phyloP scores from a whole-genome alignment of 2,797 vertebrate species.

The Notolabrus celidotus region DNA sequence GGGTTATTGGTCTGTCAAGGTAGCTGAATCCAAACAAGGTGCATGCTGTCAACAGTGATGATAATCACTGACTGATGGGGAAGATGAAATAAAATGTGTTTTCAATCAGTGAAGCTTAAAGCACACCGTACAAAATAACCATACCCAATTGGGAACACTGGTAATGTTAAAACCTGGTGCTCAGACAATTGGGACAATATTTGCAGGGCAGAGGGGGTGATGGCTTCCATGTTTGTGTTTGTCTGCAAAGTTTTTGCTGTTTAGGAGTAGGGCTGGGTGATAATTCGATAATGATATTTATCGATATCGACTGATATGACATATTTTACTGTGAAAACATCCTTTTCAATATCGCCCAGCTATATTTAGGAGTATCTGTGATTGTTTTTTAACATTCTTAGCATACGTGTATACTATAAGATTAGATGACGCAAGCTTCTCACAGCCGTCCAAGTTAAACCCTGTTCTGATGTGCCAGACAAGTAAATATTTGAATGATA shows the following conservation, averaged over 20 bases:
- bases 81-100: slow-evolving; percentile 15
- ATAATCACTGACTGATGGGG: slow-evolving; percentile 9
- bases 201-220: too few species aligned
- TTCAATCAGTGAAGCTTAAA: slow-evolving; percentile 12
- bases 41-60: slow-evolving; percentile 27
- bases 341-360: too few species aligned
- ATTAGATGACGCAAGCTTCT: slow-evolving; percentile 10
- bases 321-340: too few species aligned
- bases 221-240: slow-evolving; percentile 40
- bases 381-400: background rate
- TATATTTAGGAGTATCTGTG: background rate
- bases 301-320: too few species aligned
- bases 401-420: background rate
- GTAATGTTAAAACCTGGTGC: too few species aligned
- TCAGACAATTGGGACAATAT: too few species aligned
- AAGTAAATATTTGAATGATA: slow-evolving; percentile 38
- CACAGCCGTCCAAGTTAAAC: slow-evolving; percentile 5
- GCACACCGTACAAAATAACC: background rate
- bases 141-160: background rate
- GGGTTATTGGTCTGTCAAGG: slow-evolving; percentile 33
- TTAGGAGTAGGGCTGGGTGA: too few species aligned
- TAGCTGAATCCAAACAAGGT: slow-evolving; percentile 50
- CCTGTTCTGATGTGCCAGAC: background rate
- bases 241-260: slow-evolving; percentile 27
- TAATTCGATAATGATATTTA: too few species aligned